Evolutionary conservation across 2,888 invertebrate genomes (phyloP).

Genomic region (Scrobipalpa atriplicella): DNA sequence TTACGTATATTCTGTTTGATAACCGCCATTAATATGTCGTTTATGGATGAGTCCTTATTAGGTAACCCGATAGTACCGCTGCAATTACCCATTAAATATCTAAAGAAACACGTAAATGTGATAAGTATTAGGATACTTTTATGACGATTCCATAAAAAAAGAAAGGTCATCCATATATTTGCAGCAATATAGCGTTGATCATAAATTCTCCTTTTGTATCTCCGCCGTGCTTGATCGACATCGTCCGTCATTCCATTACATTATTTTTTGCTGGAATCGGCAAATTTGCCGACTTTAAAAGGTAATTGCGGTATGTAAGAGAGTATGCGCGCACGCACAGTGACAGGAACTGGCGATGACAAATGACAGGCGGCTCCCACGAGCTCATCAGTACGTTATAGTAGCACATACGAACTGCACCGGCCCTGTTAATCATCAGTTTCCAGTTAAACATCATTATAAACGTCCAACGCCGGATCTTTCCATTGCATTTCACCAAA

Average conservation of each 20-base stretch:
- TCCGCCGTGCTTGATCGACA: slow-evolving; percentile 51
- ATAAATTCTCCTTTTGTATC: slow-evolving; percentile 31
- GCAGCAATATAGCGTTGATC: slow-evolving; percentile 36
- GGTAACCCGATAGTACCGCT: slow-evolving; percentile 60
- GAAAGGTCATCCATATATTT: slow-evolving; percentile 17
- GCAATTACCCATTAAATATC: slow-evolving; percentile 41
- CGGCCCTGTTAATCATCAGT: slow-evolving; percentile 33
- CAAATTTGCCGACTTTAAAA: slow-evolving; percentile 68
- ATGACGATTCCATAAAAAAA: background rate
- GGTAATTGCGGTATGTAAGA: slow-evolving; percentile 75
- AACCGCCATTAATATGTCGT: slow-evolving; percentile 59
- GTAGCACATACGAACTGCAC: slow-evolving; percentile 38
- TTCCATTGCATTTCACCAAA: background rate
- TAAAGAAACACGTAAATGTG: slow-evolving; percentile 37
- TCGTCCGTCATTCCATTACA: slow-evolving; percentile 58
- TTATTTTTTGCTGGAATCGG: slow-evolving; percentile 60
- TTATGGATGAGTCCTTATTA: slow-evolving; percentile 55
- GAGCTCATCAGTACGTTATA: slow-evolving; percentile 69
- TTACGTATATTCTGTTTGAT: slow-evolving; percentile 55
- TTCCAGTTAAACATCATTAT: slow-evolving; percentile 26
- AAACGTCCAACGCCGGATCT: slow-evolving; percentile 11
- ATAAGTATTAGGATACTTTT: slow-evolving; percentile 38
- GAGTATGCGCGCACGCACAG: slow-evolving; percentile 64
- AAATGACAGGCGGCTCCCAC: slow-evolving; percentile 75
- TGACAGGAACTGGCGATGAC: slow-evolving; percentile 76